Conservation (phyloP, 2,888 invertebrate species). For the Ophion obscuratus region DNA sequence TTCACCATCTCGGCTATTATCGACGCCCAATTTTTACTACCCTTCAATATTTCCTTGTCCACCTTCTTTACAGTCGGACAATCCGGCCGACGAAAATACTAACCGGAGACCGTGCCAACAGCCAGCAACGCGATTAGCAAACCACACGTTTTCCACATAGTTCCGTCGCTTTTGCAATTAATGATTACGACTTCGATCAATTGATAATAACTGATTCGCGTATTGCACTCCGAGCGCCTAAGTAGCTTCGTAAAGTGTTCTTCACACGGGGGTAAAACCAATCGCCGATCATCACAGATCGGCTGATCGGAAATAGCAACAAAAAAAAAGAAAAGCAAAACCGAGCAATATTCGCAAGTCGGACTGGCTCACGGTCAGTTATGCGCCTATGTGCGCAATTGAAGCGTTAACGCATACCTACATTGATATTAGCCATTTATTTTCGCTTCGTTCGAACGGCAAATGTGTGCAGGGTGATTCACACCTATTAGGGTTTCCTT, state of each 20-base stretch:
- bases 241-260: constrained; percentile 1
- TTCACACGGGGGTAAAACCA: constrained; percentile 26
- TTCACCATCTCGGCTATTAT: no score
- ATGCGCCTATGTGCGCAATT: neutral
- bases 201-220: neutral
- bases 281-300: constrained; percentile 5
- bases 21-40: no score
- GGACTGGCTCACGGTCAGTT: neutral
- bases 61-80: neutral
- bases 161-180: neutral
- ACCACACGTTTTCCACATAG: constrained; percentile 18
- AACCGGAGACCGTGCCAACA: constrained; percentile 26
- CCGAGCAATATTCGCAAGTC: neutral
- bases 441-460: neutral
- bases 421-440: neutral
- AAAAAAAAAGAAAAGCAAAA: neutral
- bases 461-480: no score
- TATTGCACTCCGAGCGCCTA: neutral
- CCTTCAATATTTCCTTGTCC: no score
- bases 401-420: neutral
- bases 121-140: constrained; percentile 29
- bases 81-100: neutral
- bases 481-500: no score
- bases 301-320: neutral
- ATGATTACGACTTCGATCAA: constrained; percentile 1